A percentile compares a stretch with the other conserved stretches of the same genome.
Conservation (phyloP, 1,140 invertebrate species). For the Holcopasites calliopsidis region DNA sequence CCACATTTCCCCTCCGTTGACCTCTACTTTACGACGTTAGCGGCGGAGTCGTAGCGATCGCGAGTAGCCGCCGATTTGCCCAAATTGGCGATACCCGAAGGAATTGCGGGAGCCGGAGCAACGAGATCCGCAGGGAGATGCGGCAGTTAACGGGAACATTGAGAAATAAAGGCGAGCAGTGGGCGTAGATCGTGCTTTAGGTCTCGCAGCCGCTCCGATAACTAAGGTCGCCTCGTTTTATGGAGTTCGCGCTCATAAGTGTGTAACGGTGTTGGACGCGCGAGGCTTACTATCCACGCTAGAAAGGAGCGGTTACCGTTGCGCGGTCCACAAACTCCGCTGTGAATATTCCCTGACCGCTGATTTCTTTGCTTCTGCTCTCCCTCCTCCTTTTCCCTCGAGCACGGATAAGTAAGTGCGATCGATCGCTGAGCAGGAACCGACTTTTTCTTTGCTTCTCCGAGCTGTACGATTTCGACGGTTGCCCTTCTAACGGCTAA, state of each 20-base stretch:
- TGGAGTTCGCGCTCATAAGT: slow-evolving; percentile 69
- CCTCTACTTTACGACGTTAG: background rate
- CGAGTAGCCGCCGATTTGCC: background rate
- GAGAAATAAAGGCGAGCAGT: slow-evolving; percentile 38
- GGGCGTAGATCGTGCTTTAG: slow-evolving; percentile 29
- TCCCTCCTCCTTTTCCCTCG: slow-evolving; percentile 6
- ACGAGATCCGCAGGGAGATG: background rate
- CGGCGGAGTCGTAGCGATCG: background rate
- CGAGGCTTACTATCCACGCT: slow-evolving; percentile 52
- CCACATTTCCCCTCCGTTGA: background rate
- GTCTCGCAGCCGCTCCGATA: slow-evolving; percentile 49
- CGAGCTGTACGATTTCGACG: slow-evolving; percentile 24
- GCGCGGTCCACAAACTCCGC: slow-evolving; percentile 76
- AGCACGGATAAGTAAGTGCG: too few species aligned
- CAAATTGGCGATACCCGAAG: background rate
- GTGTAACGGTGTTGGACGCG: slow-evolving; percentile 76
- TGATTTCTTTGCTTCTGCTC: slow-evolving; percentile 41
- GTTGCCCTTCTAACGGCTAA: slow-evolving; percentile 16
- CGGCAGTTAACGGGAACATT: slow-evolving; percentile 24
- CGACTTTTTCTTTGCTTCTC: slow-evolving; percentile 24
- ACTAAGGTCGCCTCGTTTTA: slow-evolving; percentile 60
- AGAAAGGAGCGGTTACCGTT: slow-evolving; percentile 73
- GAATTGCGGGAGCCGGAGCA: background rate
- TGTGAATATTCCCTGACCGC: slow-evolving; percentile 64
- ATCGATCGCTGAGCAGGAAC: slow-evolving; percentile 32